Percentiles rank a stretch among this genome's conserved stretches.
phyloP scores from a whole-genome alignment of 1,140 invertebrate species.

The Charaxes varanes region DNA sequence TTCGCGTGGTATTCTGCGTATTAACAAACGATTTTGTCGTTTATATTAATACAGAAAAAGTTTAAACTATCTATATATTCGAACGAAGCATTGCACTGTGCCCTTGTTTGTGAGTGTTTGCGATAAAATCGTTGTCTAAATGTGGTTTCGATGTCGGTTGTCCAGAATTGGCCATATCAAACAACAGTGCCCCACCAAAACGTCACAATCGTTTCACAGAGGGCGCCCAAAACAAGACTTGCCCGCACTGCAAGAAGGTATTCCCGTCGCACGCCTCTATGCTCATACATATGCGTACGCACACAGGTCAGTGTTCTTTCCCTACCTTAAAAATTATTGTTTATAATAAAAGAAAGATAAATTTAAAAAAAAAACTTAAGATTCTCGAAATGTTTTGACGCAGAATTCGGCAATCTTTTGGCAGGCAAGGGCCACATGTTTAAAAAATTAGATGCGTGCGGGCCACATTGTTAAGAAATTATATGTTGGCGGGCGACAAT shows the following conservation, averaged over 20 bases:
- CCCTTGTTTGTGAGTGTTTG: conserved; percentile 11
- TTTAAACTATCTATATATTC: too few species aligned
- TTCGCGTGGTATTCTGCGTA: too few species aligned
- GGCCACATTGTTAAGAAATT: too few species aligned
- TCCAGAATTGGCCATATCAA: conserved; percentile 84
- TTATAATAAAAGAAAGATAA: too few species aligned
- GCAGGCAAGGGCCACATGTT: too few species aligned
- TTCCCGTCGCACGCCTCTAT: conserved; percentile 86
- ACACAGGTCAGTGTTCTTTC: conserved; percentile 74
- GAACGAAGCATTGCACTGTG: conserved; percentile 31
- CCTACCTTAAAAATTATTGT: neutral
- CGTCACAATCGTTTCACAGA: conserved; percentile 75
- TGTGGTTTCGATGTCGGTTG: conserved; percentile 64
- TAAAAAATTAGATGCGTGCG: too few species aligned
- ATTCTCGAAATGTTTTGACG: too few species aligned
- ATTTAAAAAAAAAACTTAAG: too few species aligned
- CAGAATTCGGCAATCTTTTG: too few species aligned
- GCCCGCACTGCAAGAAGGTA: conserved; percentile 82
- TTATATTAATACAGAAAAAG: too few species aligned
- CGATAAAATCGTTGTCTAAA: conserved; percentile 41
- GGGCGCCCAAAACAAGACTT: conserved; percentile 79
- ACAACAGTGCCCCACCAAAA: conserved; percentile 80
- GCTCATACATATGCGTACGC: conserved; percentile 82
- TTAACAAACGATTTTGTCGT: too few species aligned
- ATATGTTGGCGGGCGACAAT: too few species aligned